Percentiles rank a stretch among this genome's conserved stretches.
phyloP scores from a whole-genome alignment of 2,888 invertebrate genomes.

The Papilio demoleus region DNA sequence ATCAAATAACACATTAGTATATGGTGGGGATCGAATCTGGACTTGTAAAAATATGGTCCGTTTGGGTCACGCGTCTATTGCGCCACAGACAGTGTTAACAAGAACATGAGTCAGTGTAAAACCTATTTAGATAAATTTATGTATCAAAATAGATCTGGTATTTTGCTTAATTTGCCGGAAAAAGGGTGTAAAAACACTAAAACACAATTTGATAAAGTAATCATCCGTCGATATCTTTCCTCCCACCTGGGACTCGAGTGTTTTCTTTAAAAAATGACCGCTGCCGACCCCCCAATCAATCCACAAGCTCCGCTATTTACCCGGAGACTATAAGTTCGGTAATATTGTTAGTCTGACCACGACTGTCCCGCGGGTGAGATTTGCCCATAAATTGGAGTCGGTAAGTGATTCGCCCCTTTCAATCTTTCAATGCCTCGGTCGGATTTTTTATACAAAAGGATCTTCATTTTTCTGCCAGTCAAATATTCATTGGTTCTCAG shows the following conservation, averaged over 20 bases:
- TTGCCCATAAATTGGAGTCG: conserved; percentile 77
- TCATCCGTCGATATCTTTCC: neutral
- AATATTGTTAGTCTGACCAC: conserved; percentile 82
- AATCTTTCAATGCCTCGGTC: conserved; percentile 77
- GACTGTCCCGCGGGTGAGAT: conserved; percentile 77
- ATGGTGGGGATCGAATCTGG: too few relatives aligned
- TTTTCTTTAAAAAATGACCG: conserved; percentile 47
- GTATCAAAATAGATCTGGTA: too few relatives aligned
- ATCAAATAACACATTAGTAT: too few relatives aligned
- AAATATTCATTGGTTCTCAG: conserved; percentile 59
- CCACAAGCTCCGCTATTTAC: conserved; percentile 45
- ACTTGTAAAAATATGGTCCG: too few relatives aligned
- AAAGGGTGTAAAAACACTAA: neutral
- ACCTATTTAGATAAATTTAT: too few relatives aligned
- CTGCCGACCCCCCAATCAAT: conserved; percentile 56
- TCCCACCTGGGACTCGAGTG: conserved; percentile 27
- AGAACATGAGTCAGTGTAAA: too few relatives aligned
- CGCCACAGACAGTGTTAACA: too few relatives aligned
- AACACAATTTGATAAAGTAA: conserved; percentile 1
- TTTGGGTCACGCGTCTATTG: too few relatives aligned
- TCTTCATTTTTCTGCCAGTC: conserved; percentile 52
- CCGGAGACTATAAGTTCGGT: conserved; percentile 72
- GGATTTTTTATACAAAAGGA: conserved; percentile 60
- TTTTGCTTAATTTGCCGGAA: neutral
- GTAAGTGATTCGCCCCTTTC: conserved; percentile 81